Base-by-base conservation (phyloP, 2,113 vertebrate species). In the Oreochromis aureus region DNA sequence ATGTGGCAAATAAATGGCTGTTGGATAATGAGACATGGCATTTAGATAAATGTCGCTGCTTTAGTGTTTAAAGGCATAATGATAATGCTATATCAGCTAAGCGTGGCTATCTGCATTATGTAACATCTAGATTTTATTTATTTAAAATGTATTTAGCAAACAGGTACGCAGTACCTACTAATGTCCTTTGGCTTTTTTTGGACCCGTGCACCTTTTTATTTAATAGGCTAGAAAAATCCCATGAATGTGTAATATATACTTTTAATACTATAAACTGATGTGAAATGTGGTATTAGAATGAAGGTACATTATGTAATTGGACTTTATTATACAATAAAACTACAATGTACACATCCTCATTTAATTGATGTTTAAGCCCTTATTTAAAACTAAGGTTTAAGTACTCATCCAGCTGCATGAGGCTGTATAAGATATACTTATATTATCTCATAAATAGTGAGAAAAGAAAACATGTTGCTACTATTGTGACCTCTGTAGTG, bases 21-120 rank as follows among this genome's bases (percentile, higher is more conserved):
- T 3, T 13, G 73, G 48, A 73, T 71, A 82, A 83, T 66, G 36
- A 69, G 19, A 66, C 85, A 8, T 85, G 79, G 73, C 87, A 83
- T 89, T 90, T 84, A 80, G 76, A 92, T 63, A 81, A 93, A 91
- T 87, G 80, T 73, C 56, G 6, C 22, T 56, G 69, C 59, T 59
- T 87, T 54, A 69, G 79, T 81, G 82, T 82, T 53, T 41, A 30
- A 80, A 8, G 69, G 53, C 53, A 32, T 81, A 69, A 86, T 85
- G 24, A 82, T 86, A 53, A 55, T 83, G 30, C 66, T 85, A 61
- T 61, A 86, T 55, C 19, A 59, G 36, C 61, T n/a, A 18, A 73
- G 61, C n/a, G 48, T 71, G 41, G 61, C 61, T n/a, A 8, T 69
- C 53, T 36, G 30, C 3, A 24, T 73, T 56, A 73, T 36, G 18